Conservation (phyloP, 2,888 invertebrate species). For the Leucania comma region DNA sequence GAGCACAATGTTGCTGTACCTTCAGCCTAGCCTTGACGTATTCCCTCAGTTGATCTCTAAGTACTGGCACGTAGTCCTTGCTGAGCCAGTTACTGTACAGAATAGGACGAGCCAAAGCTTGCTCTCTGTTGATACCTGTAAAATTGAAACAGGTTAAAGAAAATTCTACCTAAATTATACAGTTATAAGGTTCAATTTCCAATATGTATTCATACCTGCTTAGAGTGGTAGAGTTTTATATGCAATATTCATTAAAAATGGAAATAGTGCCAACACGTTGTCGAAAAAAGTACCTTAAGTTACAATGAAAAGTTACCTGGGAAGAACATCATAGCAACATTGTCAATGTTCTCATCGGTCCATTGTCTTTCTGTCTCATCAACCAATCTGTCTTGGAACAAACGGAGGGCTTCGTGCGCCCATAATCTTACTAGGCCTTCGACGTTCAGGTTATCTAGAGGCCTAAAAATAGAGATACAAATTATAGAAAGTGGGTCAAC, state of each 20-base stretch:
- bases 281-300: neutral
- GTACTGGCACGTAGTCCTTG: constrained; percentile 99
- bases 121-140: constrained; percentile 95
- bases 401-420: constrained; percentile 99
- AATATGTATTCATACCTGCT: too few species aligned
- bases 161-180: neutral
- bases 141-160: constrained; percentile 3
- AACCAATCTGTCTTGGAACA: constrained; percentile 99
- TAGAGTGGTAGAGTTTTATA: neutral
- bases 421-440: constrained; percentile 99
- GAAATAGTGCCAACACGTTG: neutral
- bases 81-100: constrained; percentile 99
- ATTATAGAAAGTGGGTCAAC: too few species aligned
- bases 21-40: constrained; percentile 99
- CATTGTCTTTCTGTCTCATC: constrained; percentile 98
- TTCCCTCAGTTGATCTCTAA: constrained; percentile 97
- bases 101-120: constrained; percentile 97
- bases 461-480: constrained; percentile 87
- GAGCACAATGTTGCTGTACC: constrained; percentile 82
- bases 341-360: constrained; percentile 99
- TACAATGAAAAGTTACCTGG: constrained; percentile 90
- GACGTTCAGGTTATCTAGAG: constrained; percentile 96
- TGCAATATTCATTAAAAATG: constrained; percentile 90
- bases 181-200: too few species aligned
- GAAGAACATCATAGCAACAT: constrained; percentile 98